Conservation (phyloP, 2,888 invertebrate genomes). For the Dynastes grantii region DNA sequence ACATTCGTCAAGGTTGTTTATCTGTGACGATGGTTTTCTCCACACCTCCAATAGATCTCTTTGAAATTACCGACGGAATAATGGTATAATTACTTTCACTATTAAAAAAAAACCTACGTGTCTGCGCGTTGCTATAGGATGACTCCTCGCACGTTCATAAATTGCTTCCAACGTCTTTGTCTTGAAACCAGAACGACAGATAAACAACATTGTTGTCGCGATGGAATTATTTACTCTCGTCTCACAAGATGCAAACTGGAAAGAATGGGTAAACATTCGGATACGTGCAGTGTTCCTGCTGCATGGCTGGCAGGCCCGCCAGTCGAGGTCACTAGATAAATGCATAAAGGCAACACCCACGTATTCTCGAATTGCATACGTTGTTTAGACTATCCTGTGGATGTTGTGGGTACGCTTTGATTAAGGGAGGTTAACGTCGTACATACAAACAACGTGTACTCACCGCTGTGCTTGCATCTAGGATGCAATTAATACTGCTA, state of each 20-base stretch:
- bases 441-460: neutral
- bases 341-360: constrained; percentile 37
- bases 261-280: constrained; percentile 29
- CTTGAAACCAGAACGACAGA: constrained; percentile 18
- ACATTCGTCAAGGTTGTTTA: neutral
- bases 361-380: constrained; percentile 34
- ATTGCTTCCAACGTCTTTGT: constrained; percentile 14
- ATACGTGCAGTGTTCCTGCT: constrained; percentile 7
- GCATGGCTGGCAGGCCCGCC: neutral
- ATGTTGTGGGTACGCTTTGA: constrained; percentile 23
- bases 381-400: constrained; percentile 22
- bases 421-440: neutral
- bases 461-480: neutral
- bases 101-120: neutral
- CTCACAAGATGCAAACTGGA: neutral
- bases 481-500: neutral
- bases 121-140: neutral
- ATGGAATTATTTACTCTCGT: constrained; percentile 26
- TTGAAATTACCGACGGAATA: neutral
- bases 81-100: neutral
- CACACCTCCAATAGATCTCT: neutral
- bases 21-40: neutral
- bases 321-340: constrained; percentile 37
- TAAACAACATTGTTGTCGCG: constrained; percentile 13
- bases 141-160: neutral